These are phyloP conservation scores for Aphrocallistes beatrix DNA, from an alignment of 37 sponge, comb jelly and placozoan genomes.

Conservation along the genomic window DNA sequence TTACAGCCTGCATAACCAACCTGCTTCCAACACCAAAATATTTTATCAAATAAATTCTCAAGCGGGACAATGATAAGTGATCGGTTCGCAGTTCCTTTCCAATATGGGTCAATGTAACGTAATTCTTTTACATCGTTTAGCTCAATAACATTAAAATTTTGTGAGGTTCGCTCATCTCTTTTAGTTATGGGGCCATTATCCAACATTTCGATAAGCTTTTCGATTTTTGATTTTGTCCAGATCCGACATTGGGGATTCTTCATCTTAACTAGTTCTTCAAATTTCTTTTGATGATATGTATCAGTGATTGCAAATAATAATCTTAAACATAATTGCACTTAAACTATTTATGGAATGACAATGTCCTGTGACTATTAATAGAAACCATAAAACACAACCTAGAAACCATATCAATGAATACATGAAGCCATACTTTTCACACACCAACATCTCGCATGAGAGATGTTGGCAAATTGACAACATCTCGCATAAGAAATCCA, in stretches of 20 bases:
- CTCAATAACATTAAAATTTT: neutral
- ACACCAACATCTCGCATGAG: no score
- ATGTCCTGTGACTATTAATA: no score
- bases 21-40: neutral
- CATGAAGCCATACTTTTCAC: no score
- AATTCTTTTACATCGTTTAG: neutral
- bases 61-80: neutral
- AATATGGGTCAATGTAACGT: slow-evolving; percentile 16
- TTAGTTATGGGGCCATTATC: neutral
- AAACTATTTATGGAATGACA: no score
- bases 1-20: neutral
- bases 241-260: neutral
- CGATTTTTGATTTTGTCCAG: neutral
- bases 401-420: no score
- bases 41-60: slow-evolving; percentile 11
- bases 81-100: no score
- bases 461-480: no score
- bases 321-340: no score
- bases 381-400: no score
- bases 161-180: neutral
- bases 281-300: neutral
- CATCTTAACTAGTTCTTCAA: neutral
- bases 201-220: neutral
- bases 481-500: no score
- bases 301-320: neutral